Evolutionary conservation across 1,140 invertebrate species (phyloP).

Genomic region (Trichonephila clavipes): DNA sequence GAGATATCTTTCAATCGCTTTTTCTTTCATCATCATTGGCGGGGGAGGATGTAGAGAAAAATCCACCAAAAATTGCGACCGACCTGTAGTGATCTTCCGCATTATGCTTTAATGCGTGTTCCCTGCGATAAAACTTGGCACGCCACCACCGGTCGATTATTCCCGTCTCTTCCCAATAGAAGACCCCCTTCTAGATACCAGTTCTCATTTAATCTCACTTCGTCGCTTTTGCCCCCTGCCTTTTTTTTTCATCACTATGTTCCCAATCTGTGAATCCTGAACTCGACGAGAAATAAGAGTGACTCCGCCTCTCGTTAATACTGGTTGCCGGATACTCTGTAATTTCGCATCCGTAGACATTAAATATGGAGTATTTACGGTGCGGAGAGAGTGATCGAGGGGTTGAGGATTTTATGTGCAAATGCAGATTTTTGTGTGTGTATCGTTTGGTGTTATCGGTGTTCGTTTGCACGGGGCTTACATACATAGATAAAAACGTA

Average conservation of each 20-base stretch:
- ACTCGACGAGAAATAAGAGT: neutral
- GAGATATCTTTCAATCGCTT: neutral
- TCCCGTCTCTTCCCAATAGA: slow-evolving; percentile 27
- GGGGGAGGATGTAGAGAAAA: neutral
- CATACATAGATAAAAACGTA: too few species aligned
- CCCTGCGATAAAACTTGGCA: slow-evolving; percentile 71
- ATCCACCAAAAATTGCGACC: neutral
- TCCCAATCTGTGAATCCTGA: neutral
- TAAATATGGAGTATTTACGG: neutral
- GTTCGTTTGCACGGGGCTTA: too few species aligned
- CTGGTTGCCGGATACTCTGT: neutral
- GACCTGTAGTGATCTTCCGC: slow-evolving; percentile 38
- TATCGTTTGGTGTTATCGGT: too few species aligned
- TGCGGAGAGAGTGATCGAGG: neutral
- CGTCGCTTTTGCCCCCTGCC: neutral
- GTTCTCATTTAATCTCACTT: slow-evolving; percentile 14
- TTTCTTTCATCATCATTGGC: neutral
- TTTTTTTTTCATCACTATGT: neutral
- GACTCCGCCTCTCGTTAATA: slow-evolving; percentile 16
- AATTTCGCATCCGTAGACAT: neutral
- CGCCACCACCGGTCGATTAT: slow-evolving; percentile 59
- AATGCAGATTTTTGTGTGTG: too few species aligned
- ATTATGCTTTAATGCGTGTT: slow-evolving; percentile 69
- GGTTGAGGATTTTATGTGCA: too few species aligned
- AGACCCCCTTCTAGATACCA: neutral